Evolutionary conservation across 2,113 vertebrate genomes (phyloP).

Genomic region (Nibea coibor): DNA sequence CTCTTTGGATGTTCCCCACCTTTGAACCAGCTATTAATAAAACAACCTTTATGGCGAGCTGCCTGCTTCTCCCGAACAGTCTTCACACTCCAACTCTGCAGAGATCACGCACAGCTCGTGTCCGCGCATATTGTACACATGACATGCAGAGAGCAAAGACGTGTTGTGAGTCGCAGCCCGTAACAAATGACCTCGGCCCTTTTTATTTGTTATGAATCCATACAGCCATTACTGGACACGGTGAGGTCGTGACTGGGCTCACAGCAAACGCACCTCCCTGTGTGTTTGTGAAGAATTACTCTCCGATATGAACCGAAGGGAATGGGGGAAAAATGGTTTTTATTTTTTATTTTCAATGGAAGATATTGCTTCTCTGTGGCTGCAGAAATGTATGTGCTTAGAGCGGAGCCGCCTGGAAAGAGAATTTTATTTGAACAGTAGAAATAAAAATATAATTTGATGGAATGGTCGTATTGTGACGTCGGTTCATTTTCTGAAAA

Average conservation of each 20-base stretch:
- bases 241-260: conserved; percentile 34
- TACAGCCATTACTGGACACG: conserved; percentile 40
- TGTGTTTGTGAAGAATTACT: conserved; percentile 70
- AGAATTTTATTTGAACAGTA: conserved; percentile 48
- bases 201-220: conserved; percentile 61
- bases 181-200: conserved; percentile 50
- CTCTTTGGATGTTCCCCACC: conserved; percentile 7
- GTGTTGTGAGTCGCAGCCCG: conserved; percentile 6
- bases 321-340: conserved; percentile 26
- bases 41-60: background rate
- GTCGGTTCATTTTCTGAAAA: conserved; percentile 47
- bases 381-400: conserved; percentile 13
- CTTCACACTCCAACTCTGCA: background rate
- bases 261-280: conserved; percentile 35
- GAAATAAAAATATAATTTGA: conserved; percentile 47
- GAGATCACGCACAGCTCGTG: background rate
- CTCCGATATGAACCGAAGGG: conserved; percentile 73
- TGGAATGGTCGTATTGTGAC: conserved; percentile 29
- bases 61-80: background rate
- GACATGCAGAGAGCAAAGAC: background rate
- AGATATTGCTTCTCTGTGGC: conserved; percentile 68
- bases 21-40: conserved; percentile 36
- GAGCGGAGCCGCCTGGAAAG: conserved; percentile 9
- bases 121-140: background rate
- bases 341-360: conserved; percentile 57